Percentiles rank a stretch among this genome's conserved stretches.
Conservation (phyloP, 2,797 vertebrate genomes). For the Buceros bicornis region DNA sequence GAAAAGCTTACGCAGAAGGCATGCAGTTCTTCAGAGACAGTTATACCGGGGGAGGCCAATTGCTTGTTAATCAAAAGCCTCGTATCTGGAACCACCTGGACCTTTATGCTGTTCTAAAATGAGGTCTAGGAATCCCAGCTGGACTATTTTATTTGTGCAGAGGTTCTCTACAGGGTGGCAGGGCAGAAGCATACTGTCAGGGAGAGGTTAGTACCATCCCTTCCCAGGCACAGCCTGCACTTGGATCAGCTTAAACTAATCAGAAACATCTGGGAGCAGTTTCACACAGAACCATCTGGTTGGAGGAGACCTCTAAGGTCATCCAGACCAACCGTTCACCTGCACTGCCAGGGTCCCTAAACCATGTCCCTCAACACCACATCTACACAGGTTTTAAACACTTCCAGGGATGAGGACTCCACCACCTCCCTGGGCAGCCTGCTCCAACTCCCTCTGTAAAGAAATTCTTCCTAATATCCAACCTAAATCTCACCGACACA, state of each 20-base stretch:
- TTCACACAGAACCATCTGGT: not conserved
- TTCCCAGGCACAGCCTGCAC: not conserved
- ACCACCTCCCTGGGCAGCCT: too few relatives aligned
- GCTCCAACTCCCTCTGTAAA: too few relatives aligned
- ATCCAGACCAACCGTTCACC: too few relatives aligned
- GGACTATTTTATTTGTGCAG: not conserved
- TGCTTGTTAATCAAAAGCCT: slow-evolving; percentile 65
- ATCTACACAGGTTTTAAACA: too few relatives aligned
- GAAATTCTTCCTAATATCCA: too few relatives aligned
- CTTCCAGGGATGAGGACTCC: too few relatives aligned
- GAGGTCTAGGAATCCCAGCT: not conserved
- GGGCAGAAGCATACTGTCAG: not conserved
- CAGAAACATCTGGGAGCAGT: not conserved
- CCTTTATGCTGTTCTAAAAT: not conserved
- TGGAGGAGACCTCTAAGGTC: too few relatives aligned
- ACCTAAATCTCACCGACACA: too few relatives aligned
- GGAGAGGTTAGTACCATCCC: not conserved
- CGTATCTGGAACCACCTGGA: slow-evolving; percentile 63
- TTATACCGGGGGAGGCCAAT: slow-evolving; percentile 18
- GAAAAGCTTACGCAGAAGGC: slow-evolving; percentile 36
- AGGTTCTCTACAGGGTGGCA: not conserved
- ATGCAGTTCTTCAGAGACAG: slow-evolving; percentile 11
- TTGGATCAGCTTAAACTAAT: not conserved
- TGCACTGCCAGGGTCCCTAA: too few relatives aligned
- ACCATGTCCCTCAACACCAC: too few relatives aligned